Base-by-base conservation (phyloP, 2,113 vertebrate species). In the Xenopus laevis region DNA sequence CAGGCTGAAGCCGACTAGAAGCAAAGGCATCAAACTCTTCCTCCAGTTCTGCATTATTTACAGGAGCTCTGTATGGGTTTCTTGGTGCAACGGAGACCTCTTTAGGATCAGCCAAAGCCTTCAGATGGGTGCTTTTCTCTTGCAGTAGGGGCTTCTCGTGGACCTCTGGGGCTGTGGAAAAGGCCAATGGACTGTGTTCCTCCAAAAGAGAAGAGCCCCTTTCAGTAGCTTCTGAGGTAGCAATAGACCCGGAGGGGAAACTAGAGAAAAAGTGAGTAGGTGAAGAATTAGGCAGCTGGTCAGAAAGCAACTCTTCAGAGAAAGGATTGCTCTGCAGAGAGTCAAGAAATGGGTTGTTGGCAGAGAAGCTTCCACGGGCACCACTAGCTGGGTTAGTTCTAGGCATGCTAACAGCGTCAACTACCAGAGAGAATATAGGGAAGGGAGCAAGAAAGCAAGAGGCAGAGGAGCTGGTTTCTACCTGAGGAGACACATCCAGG, bases 191-290 rank as follows among this genome's bases (percentile, higher is more conserved):
- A 50, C 80, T 45, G 79, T 76, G 78, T 75, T 85, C 79, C 68
- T 70, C 82, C 81, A 79, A 30, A 78, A 83, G 82, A 77, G 77
- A 71, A 79, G 81, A 79, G 81, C 66, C 73, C 73, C 78, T 83
- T 79, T 73, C 81, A 67, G 82, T 64, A 77, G 83, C 86, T 84
- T 68, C 93, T 81, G 86, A 82, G 79, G 87, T 78, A 74, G 86
- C 85, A 68, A 79, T 74, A 75, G 81, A 85, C 91, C 82, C 83
- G 88, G 88, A 78, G 79, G 84, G 80, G 79, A 92, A 91, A 83
- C 94, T 95, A 84, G 93, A 95, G 87, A 94, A 91, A 94, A 87
- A 95, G 88, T 85, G 93, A 93, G 94, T 88, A 87, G 94, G 93
- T 82, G 83, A 89, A 84, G 87, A 86, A 81, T 92, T 95, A 89